These are phyloP conservation scores for Pecten maximus DNA, from an alignment of 2,888 invertebrate genomes.

Conservation along the genomic window DNA sequence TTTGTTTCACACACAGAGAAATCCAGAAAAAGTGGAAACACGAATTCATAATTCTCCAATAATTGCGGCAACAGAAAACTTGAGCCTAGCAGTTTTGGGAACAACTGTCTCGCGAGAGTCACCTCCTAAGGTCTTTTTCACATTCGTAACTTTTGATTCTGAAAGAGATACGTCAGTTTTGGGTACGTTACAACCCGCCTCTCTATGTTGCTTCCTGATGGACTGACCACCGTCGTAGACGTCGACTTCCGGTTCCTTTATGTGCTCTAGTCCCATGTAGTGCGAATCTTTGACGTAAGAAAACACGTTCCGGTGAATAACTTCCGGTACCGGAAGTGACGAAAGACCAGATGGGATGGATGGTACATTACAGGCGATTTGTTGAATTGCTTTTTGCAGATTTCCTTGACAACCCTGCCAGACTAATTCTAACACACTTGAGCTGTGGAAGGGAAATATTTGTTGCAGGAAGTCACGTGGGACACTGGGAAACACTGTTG, in stretches of 20 bases:
- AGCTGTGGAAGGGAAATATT: neutral
- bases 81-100: neutral
- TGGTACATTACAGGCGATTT: neutral
- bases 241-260: neutral
- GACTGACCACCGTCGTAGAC: neutral
- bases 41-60: neutral
- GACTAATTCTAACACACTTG: neutral
- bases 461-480: neutral
- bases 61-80: neutral
- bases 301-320: neutral
- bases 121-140: neutral
- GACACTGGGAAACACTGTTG: neutral
- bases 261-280: neutral
- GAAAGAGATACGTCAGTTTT: neutral
- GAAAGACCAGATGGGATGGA: neutral
- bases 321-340: neutral
- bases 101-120: neutral
- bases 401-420: conserved; percentile 7
- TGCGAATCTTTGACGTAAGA: neutral
- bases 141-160: neutral
- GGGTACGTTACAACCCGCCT: neutral
- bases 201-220: neutral
- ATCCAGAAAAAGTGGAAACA: neutral
- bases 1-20: no score
- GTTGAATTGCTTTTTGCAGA: neutral